phyloP scores from a whole-genome alignment of 1,140 invertebrate genomes.

The Bombus waltoni region DNA sequence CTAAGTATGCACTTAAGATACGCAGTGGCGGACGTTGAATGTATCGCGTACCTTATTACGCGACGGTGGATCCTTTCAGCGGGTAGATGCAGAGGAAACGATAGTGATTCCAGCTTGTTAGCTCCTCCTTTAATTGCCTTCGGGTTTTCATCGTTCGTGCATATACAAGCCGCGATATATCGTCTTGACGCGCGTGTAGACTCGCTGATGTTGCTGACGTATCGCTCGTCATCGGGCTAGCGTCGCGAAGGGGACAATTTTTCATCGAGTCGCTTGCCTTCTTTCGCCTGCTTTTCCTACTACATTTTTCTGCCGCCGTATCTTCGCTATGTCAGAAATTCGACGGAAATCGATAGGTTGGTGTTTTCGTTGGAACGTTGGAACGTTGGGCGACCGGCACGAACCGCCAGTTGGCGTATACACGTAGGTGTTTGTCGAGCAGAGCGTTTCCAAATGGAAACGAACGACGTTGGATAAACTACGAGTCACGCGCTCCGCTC shows the following conservation, averaged over 20 bases:
- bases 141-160: slow-evolving; percentile 77
- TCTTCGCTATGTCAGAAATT: too few species aligned
- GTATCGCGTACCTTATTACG: slow-evolving; percentile 71
- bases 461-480: slow-evolving; percentile 38
- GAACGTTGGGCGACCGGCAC: not conserved
- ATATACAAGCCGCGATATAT: slow-evolving; percentile 65
- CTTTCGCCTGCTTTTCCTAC: not conserved
- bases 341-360: slow-evolving; percentile 11
- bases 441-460: not conserved
- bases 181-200: slow-evolving; percentile 63
- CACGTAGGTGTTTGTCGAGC: not conserved
- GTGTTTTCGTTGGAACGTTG: not conserved
- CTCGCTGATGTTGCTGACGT: slow-evolving; percentile 16
- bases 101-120: slow-evolving; percentile 79
- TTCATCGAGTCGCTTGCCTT: not conserved
- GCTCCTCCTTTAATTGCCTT: slow-evolving; percentile 78
- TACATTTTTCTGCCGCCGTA: not conserved
- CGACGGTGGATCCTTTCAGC: slow-evolving; percentile 74
- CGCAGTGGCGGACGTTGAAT: slow-evolving; percentile 54
- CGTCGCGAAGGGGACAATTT: slow-evolving; percentile 18
- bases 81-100: slow-evolving; percentile 79
- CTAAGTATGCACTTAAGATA: slow-evolving; percentile 62
- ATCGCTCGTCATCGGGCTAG: slow-evolving; percentile 21
- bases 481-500: slow-evolving; percentile 30
- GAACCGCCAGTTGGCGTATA: not conserved